A percentile compares a stretch with the other conserved stretches of the same genome.
phyloP scores from a whole-genome alignment of 2,113 vertebrate species.

The Balaenoptera acutorostrata region DNA sequence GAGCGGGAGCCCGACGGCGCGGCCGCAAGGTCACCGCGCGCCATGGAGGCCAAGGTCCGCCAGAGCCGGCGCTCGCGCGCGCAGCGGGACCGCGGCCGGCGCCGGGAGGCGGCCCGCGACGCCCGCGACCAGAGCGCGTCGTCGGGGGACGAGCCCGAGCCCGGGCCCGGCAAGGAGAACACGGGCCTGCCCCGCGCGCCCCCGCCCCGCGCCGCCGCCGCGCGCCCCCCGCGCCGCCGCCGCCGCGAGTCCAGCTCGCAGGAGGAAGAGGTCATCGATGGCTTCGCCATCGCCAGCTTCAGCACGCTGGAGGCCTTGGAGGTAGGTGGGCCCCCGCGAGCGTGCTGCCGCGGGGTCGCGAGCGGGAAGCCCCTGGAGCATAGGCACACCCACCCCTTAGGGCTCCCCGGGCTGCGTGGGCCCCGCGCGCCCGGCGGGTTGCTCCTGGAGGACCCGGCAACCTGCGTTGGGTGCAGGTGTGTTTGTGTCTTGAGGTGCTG shows the following conservation, averaged over 20 bases:
- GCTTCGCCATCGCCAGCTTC: constrained; percentile 96
- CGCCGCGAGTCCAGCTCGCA: constrained; percentile 94
- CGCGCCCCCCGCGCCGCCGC: constrained; percentile 83
- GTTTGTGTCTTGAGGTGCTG: background rate
- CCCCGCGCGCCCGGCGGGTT: background rate
- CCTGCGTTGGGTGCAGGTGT: background rate
- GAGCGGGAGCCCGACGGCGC: constrained; percentile 32
- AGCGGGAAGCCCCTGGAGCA: background rate
- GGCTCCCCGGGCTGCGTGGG: background rate
- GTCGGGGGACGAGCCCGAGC: constrained; percentile 90
- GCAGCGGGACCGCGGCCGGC: constrained; percentile 90
- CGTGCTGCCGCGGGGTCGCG: background rate
- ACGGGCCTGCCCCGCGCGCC: constrained; percentile 75
- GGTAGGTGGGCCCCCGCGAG: constrained; percentile 77
- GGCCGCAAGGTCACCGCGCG: constrained; percentile 33
- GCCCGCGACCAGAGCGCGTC: constrained; percentile 88
- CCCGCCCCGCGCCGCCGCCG: constrained; percentile 78
- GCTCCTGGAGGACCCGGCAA: background rate
- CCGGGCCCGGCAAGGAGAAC: constrained; percentile 87
- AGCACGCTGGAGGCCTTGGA: constrained; percentile 93
- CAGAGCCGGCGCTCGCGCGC: constrained; percentile 91
- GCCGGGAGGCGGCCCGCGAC: constrained; percentile 88
- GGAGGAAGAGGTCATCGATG: constrained; percentile 97
- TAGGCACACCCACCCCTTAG: background rate
- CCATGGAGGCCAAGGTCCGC: constrained; percentile 93